Evolutionary conservation across 2,888 invertebrate species (phyloP).

Genomic region (Noctua janthina): DNA sequence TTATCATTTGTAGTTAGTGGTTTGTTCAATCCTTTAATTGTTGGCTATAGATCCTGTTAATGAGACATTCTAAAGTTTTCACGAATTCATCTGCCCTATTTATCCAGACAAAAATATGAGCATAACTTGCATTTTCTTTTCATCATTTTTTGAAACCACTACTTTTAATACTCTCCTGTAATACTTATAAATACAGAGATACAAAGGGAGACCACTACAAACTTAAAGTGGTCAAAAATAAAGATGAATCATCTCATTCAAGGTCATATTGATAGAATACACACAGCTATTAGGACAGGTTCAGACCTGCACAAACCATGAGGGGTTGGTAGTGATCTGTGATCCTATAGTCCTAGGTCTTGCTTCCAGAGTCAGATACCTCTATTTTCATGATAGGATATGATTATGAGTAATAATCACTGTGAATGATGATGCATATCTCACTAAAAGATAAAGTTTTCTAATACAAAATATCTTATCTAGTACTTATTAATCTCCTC

Average conservation of each 20-base stretch:
- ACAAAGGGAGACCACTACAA: neutral
- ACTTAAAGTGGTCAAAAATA: slow-evolving; percentile 23
- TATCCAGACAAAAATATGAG: neutral
- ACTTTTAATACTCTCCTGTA: neutral
- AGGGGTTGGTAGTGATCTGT: neutral
- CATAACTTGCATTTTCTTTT: neutral
- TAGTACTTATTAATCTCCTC: neutral
- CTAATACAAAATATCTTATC: slow-evolving; percentile 10
- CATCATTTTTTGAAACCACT: neutral
- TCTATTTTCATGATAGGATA: neutral
- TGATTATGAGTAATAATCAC: neutral
- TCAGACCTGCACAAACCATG: neutral
- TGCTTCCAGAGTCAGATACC: neutral
- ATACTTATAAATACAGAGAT: neutral
- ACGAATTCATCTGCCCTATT: neutral
- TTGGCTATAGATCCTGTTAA: no score
- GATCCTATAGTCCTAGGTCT: neutral
- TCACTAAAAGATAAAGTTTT: slow-evolving; percentile 2
- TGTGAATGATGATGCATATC: neutral
- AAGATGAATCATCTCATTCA: slow-evolving; percentile 42
- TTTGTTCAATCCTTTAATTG: neutral
- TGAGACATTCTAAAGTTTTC: neutral
- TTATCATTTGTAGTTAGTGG: neutral
- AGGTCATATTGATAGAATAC: slow-evolving; percentile 19
- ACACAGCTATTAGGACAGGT: neutral